phyloP scores from a whole-genome alignment of 2,113 vertebrate genomes.

The Clarias gariepinus region DNA sequence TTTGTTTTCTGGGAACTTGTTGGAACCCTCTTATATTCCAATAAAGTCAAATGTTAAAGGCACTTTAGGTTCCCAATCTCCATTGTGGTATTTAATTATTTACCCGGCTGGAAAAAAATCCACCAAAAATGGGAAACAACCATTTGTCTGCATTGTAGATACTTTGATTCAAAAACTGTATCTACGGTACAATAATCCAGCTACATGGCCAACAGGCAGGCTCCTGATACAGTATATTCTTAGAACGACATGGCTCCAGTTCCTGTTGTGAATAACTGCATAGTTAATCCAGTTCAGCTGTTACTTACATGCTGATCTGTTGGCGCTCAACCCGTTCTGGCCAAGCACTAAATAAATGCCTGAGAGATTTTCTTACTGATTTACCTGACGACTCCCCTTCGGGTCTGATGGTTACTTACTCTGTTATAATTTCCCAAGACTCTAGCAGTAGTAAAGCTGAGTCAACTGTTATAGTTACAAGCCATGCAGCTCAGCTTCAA shows the following conservation, averaged over 20 bases:
- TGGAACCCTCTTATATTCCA: background rate
- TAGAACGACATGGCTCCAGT: background rate
- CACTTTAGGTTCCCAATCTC: background rate
- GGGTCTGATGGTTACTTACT: background rate
- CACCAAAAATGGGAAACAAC: background rate
- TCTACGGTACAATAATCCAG: background rate
- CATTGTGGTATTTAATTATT: background rate
- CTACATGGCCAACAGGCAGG: background rate
- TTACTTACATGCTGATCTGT: conserved; percentile 8
- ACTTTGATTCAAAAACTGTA: background rate
- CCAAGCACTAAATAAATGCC: conserved; percentile 30
- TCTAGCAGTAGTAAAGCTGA: background rate
- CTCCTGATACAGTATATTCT: background rate
- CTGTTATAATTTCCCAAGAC: background rate
- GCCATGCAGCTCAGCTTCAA: conserved; percentile 46
- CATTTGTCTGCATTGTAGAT: background rate
- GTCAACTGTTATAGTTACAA: background rate
- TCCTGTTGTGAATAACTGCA: conserved; percentile 12
- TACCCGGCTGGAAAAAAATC: background rate
- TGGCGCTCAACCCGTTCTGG: conserved; percentile 16
- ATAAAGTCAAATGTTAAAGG: background rate
- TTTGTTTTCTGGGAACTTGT: background rate
- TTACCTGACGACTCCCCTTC: background rate
- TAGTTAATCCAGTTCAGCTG: conserved; percentile 25
- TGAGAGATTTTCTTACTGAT: conserved; percentile 21